phyloP scores from a whole-genome alignment of 2,113 vertebrate species.

The Hippocampus zosterae region DNA sequence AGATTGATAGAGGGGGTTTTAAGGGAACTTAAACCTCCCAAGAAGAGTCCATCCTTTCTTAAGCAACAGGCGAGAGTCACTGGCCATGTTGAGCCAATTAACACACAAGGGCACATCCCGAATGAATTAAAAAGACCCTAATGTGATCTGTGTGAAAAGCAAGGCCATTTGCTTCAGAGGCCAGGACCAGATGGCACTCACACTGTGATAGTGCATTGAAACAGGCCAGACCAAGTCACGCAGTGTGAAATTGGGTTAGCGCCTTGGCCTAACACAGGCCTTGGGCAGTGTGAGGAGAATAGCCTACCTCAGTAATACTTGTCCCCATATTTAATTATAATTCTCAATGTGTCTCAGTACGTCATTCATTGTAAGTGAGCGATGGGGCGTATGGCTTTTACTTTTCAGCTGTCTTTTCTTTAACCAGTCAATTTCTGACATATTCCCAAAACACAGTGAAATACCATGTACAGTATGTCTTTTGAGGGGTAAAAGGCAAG shows the following conservation, averaged over 20 bases:
- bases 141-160: constrained; percentile 78
- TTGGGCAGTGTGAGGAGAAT: constrained; percentile 61
- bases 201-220: constrained; percentile 63
- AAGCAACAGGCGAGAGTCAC: constrained; percentile 65
- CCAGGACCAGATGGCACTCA: constrained; percentile 73
- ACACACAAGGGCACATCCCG: constrained; percentile 75
- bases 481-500: constrained; percentile 25
- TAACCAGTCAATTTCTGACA: constrained; percentile 28
- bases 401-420: constrained; percentile 32
- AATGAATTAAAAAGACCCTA: constrained; percentile 78
- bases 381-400: constrained; percentile 46
- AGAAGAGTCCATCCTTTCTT: constrained; percentile 43
- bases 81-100: constrained; percentile 78
- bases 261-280: constrained; percentile 65
- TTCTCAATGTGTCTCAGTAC: constrained; percentile 52
- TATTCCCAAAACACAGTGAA: constrained; percentile 31
- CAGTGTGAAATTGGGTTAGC: constrained; percentile 81
- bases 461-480: constrained; percentile 26
- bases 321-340: constrained; percentile 67
- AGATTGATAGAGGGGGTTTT: not conserved
- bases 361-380: constrained; percentile 46
- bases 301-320: constrained; percentile 53
- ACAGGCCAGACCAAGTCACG: constrained; percentile 63
- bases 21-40: constrained; percentile 23
- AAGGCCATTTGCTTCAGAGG: constrained; percentile 72